Evolutionary conservation across 2,888 invertebrate genomes (phyloP), one percentile per base, ranked within the genome.

Genomic region (Colostygia pectinataria): DNA sequence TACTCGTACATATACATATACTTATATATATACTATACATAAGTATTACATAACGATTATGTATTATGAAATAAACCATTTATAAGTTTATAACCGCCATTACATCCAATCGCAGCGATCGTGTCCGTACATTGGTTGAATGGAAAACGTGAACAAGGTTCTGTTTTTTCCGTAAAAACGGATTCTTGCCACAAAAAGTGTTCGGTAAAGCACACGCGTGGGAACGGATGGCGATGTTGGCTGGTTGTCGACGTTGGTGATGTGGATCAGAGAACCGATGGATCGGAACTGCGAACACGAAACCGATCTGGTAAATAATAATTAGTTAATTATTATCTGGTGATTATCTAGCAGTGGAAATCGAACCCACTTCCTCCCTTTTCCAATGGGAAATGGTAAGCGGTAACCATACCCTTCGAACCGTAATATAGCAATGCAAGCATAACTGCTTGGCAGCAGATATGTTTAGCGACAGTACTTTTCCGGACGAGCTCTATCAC

Each of bases 201-300:
- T 71, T 74, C 84, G 80, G 89, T 89, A 89, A 81, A 65, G 80
- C 85, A 89, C 89, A 88, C 86, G 86, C 87, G 88, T 89, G 88
- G 88, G 88, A 90, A 88, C 78, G 66, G 55, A 62, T 53, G 56
- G 58, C 14, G 13, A 1, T 55, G 57, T 41, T 39, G 54, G 25
- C 24, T 33, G 32, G 33, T 46, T 49, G 61, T 64, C 64, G 57
- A 65, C 57, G 57, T 63, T 59, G 55, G 32, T 32, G 20, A 12
- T 63, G 10, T 13, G 40, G 73, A 75, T 53, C 55, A 6, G n/a
- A 41, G 14, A 44, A 27, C n/a, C 7, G 6, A n/a, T 66, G 68
- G 71, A 73, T 65, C 53, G 41, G 65, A 60, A 60, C 34, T 48
- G 13, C 10, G 4, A 13, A 7, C 12, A 5, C 1, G 12, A 29